phyloP scores from a whole-genome alignment of 2,113 vertebrate species.

The Festucalex cinctus region DNA sequence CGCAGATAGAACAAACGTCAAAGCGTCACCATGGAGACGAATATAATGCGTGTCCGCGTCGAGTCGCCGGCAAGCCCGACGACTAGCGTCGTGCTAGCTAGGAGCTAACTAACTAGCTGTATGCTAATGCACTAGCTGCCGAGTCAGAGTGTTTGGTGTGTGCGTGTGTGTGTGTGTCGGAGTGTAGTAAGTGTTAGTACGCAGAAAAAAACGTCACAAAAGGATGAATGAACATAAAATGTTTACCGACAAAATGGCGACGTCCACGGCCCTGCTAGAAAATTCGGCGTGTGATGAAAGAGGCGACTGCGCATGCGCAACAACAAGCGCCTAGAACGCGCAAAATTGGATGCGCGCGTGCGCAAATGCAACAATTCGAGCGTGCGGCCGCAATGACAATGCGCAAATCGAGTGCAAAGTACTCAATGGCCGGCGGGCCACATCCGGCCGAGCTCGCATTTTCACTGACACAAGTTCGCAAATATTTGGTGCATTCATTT shows the following conservation, averaged over 20 bases:
- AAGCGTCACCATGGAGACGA: background rate
- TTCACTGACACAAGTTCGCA: too few species aligned
- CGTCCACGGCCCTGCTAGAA: background rate
- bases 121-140: too few species aligned
- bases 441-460: background rate
- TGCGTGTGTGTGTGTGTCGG: background rate
- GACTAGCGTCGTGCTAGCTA: background rate
- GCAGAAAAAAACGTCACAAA: background rate
- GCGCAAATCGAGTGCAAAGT: background rate
- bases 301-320: background rate
- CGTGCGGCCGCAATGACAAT: too few species aligned
- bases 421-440: background rate
- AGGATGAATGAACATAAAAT: background rate
- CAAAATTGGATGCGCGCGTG: background rate
- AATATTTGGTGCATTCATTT: too few species aligned
- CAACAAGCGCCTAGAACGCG: background rate
- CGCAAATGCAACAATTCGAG: background rate
- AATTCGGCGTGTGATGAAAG: background rate
- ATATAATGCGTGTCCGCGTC: background rate
- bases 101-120: background rate
- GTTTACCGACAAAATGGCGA: conserved; percentile 5
- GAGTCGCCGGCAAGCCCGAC: background rate
- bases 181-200: background rate
- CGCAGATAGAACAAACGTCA: background rate
- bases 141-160: background rate